phyloP scores from a whole-genome alignment of 2,797 vertebrate species.

The Neostethus bicornis region DNA sequence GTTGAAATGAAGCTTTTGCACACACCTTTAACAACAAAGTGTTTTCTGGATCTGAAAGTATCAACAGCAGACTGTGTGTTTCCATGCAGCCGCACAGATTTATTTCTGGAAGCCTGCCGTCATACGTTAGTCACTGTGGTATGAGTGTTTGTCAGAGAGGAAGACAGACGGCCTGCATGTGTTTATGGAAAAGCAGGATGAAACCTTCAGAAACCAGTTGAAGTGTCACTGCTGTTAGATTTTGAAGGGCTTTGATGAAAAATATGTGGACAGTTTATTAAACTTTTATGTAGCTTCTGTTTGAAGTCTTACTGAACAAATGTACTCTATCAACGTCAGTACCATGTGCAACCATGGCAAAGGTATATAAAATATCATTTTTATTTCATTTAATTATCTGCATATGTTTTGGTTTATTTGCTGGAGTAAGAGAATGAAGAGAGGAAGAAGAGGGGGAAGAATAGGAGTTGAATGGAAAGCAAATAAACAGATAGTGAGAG shows the following conservation, averaged over 20 bases:
- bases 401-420: too few relatives aligned
- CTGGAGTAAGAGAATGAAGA: too few relatives aligned
- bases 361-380: too few relatives aligned
- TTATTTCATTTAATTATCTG: too few relatives aligned
- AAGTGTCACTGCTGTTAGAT: neutral
- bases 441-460: too few relatives aligned
- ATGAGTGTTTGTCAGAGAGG: conserved; percentile 58
- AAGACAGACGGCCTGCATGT: conserved; percentile 43
- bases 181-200: conserved; percentile 15
- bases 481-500: too few relatives aligned
- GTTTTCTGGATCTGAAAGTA: conserved; percentile 10
- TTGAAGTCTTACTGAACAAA: too few relatives aligned
- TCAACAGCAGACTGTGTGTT: conserved; percentile 29
- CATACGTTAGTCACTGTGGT: conserved; percentile 60
- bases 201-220: conserved; percentile 9
- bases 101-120: conserved; percentile 74
- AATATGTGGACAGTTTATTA: neutral
- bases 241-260: conserved; percentile 7
- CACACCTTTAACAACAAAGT: conserved; percentile 19
- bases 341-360: too few relatives aligned
- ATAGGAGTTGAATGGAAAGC: too few relatives aligned
- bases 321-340: too few relatives aligned
- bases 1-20: conserved; percentile 8
- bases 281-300: neutral
- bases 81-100: conserved; percentile 43